Evolutionary conservation across 2,113 vertebrate species (phyloP).

Genomic region (Tauraco erythrolophus): DNA sequence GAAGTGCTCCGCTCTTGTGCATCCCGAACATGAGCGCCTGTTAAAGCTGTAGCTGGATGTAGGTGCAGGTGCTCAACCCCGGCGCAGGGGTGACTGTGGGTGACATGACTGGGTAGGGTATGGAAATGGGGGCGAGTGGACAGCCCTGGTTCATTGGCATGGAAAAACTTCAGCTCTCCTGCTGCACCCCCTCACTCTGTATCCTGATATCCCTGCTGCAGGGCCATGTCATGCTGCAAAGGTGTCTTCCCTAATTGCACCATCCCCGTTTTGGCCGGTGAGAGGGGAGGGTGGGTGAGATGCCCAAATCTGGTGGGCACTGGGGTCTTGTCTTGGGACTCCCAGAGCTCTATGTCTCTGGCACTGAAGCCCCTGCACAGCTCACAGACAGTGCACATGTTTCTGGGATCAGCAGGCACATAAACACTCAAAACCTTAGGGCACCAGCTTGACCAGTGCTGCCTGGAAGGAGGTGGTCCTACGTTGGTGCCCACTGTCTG

Average conservation of each 20-base stretch:
- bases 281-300: neutral
- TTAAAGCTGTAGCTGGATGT: neutral
- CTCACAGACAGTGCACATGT: neutral
- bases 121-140: rapidly evolving
- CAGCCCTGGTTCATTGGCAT: neutral
- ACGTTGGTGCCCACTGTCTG: rapidly evolving
- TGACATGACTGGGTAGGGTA: rapidly evolving
- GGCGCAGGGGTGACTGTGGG: neutral
- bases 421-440: neutral
- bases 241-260: rapidly evolving
- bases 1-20: neutral
- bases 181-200: neutral
- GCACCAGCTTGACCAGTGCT: neutral
- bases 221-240: neutral
- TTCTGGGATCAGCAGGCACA: neutral
- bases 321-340: neutral
- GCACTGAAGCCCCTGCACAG: rapidly evolving
- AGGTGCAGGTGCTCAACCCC: neutral
- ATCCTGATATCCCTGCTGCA: neutral
- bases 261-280: neutral
- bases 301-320: rapidly evolving
- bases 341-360: neutral
- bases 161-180: neutral
- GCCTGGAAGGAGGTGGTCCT: neutral
- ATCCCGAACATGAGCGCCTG: rapidly evolving